Conservation (phyloP, 2,888 invertebrate genomes). For the Xylocampa areola region DNA sequence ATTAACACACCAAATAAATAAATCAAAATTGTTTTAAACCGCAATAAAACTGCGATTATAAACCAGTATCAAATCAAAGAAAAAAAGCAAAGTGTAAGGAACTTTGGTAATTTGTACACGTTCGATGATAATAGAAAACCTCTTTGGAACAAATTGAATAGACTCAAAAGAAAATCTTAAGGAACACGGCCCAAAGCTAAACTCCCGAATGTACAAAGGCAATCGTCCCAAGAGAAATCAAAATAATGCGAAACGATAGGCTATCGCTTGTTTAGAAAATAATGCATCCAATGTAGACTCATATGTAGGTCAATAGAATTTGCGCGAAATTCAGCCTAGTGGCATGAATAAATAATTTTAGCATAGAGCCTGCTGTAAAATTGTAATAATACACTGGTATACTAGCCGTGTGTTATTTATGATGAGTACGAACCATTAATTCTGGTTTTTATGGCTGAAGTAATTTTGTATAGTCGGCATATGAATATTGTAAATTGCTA, state of each 20-base stretch:
- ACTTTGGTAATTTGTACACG: slow-evolving; percentile 18
- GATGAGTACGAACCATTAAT: slow-evolving; percentile 22
- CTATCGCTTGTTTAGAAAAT: slow-evolving; percentile 19
- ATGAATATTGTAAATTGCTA: too few species aligned
- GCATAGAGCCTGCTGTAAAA: slow-evolving; percentile 19
- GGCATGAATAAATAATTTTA: slow-evolving; percentile 39
- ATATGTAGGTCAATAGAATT: slow-evolving; percentile 38
- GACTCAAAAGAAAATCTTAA: background rate
- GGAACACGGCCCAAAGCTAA: too few species aligned
- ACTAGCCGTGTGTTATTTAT: slow-evolving; percentile 42
- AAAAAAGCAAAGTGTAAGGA: too few species aligned
- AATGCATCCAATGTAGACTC: slow-evolving; percentile 6
- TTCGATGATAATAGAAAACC: slow-evolving; percentile 4
- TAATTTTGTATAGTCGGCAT: background rate
- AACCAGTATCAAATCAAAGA: background rate
- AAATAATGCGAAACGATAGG: slow-evolving; percentile 32
- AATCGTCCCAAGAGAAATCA: slow-evolving; percentile 34
- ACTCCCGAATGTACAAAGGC: slow-evolving; percentile 2
- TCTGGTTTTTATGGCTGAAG: slow-evolving; percentile 9
- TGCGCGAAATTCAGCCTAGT: slow-evolving; percentile 25
- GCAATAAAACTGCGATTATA: background rate
- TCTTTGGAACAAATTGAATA: slow-evolving; percentile 5
- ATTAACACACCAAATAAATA: slow-evolving; percentile 2
- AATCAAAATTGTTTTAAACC: background rate
- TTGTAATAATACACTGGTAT: slow-evolving; percentile 32